Base-by-base conservation (phyloP, 2,113 vertebrate genomes). In the Gymnobelideus leadbeateri region DNA sequence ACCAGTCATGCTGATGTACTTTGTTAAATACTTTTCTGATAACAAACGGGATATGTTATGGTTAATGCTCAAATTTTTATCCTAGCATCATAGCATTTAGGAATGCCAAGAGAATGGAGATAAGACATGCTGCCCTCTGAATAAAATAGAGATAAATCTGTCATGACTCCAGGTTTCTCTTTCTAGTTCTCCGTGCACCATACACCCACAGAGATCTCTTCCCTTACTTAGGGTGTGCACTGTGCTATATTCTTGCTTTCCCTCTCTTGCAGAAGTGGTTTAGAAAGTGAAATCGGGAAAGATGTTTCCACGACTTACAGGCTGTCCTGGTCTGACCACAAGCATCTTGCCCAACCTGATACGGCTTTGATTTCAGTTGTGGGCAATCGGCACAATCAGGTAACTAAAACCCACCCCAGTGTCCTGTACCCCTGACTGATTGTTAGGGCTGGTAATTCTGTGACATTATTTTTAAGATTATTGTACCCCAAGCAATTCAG, bases 251-350 rank as follows among this genome's bases (percentile, higher is more conserved):
- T 95, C 95, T 90, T 94, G 94, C 21, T 54, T 23, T 96, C 92
- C 97, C 93, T 94, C 10, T 97, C 94, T 57, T 10, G 0, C 0
- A 99, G 99, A 96, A 99, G 96, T 90, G 97, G 98, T 28, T 89
- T 94, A 0, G 99, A 99, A 94, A 95, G 97, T 0, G 99, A 99
- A 54, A 93, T 96, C 91, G 99, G 98, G 91, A 99, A 98, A 90
- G 99, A 98, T 8, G 61, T 95, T 51, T 97, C 98, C 11, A 23
- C 21, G 0, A 91, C 96, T 10, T 98, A 98, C 96, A 97, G 97
- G 57, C 97, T 98, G 0, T 98, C 98, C 25, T 99, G 99, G 98
- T 98, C 99, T 0, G 99, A 99, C 94, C 99, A 99, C 94, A 99
- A 99, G 98, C 98, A 98, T 89, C 28, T 98, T 1, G 49, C 98